These are phyloP conservation scores for Salminus brasiliensis DNA, from an alignment of 2,113 vertebrate species.

Conservation along the genomic window DNA sequence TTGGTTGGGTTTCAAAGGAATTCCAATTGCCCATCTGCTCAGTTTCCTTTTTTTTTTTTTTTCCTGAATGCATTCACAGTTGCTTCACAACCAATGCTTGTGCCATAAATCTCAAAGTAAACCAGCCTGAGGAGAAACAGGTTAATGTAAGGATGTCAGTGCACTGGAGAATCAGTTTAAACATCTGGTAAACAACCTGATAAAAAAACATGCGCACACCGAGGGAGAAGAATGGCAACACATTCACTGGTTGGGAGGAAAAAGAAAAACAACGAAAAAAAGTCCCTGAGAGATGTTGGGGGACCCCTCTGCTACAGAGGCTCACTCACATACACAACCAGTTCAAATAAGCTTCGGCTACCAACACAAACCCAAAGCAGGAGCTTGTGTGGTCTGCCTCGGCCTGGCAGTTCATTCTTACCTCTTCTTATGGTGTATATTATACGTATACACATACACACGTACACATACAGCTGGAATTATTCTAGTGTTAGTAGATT, in stretches of 20 bases:
- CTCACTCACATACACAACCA: slow-evolving; percentile 32
- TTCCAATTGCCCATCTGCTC: slow-evolving; percentile 1
- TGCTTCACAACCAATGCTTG: background rate
- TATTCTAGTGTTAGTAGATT: slow-evolving; percentile 31
- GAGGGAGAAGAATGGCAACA: background rate
- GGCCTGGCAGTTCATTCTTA: slow-evolving; percentile 27
- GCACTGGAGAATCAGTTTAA: slow-evolving; percentile 13
- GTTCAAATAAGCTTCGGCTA: slow-evolving; percentile 27
- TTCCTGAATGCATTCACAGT: background rate
- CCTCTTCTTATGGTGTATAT: slow-evolving; percentile 39
- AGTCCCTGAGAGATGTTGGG: slow-evolving; percentile 59
- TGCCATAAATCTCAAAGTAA: slow-evolving; percentile 4
- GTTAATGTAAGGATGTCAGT: slow-evolving; percentile 4
- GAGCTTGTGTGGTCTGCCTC: background rate
- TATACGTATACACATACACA: slow-evolving; percentile 42
- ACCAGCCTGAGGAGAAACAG: background rate
- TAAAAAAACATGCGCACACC: background rate
- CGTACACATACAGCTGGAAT: slow-evolving; percentile 46
- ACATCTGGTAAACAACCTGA: slow-evolving; percentile 36
- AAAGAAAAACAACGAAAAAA: background rate
- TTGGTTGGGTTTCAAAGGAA: slow-evolving; percentile 7
- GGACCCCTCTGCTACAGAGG: slow-evolving; percentile 35
- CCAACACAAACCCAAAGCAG: slow-evolving; percentile 45
- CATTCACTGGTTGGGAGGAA: background rate
- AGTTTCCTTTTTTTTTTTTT: background rate